These are phyloP conservation scores for Notothenia coriiceps DNA, from an alignment of 2,113 vertebrate species.

Conservation along the genomic window DNA sequence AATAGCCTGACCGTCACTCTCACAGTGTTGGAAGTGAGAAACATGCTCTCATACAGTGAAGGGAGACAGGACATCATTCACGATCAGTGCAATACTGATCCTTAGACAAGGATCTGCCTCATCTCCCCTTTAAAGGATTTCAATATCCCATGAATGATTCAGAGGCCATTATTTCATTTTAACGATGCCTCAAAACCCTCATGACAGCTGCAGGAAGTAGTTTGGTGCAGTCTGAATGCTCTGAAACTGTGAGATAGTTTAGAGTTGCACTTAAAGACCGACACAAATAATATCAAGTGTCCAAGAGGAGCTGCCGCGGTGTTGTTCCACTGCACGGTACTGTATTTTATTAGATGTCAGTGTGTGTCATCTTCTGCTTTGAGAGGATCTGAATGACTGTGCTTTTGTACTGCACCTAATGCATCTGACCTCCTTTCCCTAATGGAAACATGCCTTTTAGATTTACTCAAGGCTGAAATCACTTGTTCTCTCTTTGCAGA, in stretches of 20 bases:
- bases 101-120: slow-evolving; percentile 63
- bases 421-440: slow-evolving; percentile 81
- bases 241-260: slow-evolving; percentile 28
- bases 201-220: slow-evolving; percentile 56
- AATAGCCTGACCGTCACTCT: slow-evolving; percentile 34
- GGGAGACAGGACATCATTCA: slow-evolving; percentile 59
- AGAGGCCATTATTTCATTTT: slow-evolving; percentile 76
- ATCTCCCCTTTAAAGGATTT: slow-evolving; percentile 70
- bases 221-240: slow-evolving; percentile 39
- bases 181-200: slow-evolving; percentile 55
- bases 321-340: background rate
- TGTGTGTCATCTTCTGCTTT: slow-evolving; percentile 54
- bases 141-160: slow-evolving; percentile 73
- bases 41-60: slow-evolving; percentile 50
- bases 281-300: slow-evolving; percentile 45
- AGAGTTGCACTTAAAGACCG: slow-evolving; percentile 19
- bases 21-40: slow-evolving; percentile 38
- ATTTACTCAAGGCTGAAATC: slow-evolving; percentile 81
- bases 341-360: slow-evolving; percentile 35
- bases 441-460: slow-evolving; percentile 82
- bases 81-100: slow-evolving; percentile 41
- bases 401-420: slow-evolving; percentile 67
- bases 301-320: slow-evolving; percentile 1
- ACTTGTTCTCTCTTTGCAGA: slow-evolving; percentile 72
- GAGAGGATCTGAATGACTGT: slow-evolving; percentile 61